These are phyloP conservation scores for Drosophila colorata DNA, from an alignment of 2,888 invertebrate genomes.

Conservation along the genomic window DNA sequence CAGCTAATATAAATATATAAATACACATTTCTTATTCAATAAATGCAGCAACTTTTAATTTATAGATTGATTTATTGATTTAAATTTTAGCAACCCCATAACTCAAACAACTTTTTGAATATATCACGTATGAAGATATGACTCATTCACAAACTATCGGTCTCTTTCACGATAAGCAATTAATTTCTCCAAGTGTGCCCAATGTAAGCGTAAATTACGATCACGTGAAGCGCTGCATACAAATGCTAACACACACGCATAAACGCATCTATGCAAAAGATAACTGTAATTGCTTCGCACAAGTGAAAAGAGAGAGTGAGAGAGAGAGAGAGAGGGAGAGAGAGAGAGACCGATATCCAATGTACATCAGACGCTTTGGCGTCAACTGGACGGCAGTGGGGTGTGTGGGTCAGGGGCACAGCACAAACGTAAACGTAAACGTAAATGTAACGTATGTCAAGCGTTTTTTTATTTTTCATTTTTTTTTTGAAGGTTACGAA, in stretches of 20 bases:
- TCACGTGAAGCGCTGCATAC: constrained; percentile 48
- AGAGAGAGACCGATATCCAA: constrained; percentile 11
- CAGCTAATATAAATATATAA: not conserved
- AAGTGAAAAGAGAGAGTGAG: constrained; percentile 6
- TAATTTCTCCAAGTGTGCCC: constrained; percentile 23
- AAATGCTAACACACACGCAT: constrained; percentile 19
- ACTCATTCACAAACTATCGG: constrained; percentile 35
- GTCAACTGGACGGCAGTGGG: constrained; percentile 17
- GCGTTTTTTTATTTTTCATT: constrained; percentile 4
- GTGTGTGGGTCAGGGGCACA: constrained; percentile 9
- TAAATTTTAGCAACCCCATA: not conserved
- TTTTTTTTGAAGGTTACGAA: constrained; percentile 68
- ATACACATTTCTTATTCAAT: not conserved
- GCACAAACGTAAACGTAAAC: constrained; percentile 24
- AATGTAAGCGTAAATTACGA: constrained; percentile 32
- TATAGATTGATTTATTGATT: not conserved
- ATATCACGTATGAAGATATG: constrained; percentile 9
- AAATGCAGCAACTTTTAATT: too few relatives aligned
- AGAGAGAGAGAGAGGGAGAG: constrained; percentile 1
- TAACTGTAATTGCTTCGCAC: constrained; percentile 35
- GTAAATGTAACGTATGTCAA: constrained; percentile 41
- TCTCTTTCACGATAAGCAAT: constrained; percentile 22
- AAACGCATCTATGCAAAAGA: not conserved
- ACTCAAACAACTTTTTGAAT: not conserved
- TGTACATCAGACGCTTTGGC: constrained; percentile 38